A percentile compares a stretch with the other conserved stretches of the same genome.
These are phyloP conservation scores for Sycobia sp. DNA, from an alignment of 1,140 invertebrate genomes.

Conservation along the genomic window DNA sequence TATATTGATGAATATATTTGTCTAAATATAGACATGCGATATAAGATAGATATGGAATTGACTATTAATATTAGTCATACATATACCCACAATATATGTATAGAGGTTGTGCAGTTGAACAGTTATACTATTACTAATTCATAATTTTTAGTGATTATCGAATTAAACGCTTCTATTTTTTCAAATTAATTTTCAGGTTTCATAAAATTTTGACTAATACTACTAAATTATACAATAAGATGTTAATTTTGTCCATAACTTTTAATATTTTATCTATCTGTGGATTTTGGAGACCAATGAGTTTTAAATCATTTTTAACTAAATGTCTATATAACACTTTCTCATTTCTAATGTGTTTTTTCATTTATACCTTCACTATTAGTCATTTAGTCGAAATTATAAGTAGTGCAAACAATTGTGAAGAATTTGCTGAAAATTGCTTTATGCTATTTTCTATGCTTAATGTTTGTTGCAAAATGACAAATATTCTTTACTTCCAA, in stretches of 20 bases:
- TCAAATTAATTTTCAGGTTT: too few relatives aligned
- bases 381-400: conserved; percentile 41
- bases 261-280: conserved; percentile 40
- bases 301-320: conserved; percentile 15
- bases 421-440: conserved; percentile 41
- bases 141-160: too few relatives aligned
- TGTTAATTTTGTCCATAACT: conserved; percentile 39
- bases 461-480: conserved; percentile 43
- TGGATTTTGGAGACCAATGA: conserved; percentile 43
- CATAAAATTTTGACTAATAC: too few relatives aligned
- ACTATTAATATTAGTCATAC: too few relatives aligned
- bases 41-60: too few relatives aligned
- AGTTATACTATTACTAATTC: too few relatives aligned
- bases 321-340: conserved; percentile 35
- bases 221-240: too few relatives aligned
- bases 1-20: too few relatives aligned
- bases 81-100: too few relatives aligned
- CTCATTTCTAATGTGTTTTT: conserved; percentile 35
- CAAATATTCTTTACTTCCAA: conserved; percentile 35
- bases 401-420: conserved; percentile 35
- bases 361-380: conserved; percentile 39
- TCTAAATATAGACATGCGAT: too few relatives aligned
- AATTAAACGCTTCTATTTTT: too few relatives aligned
- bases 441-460: conserved; percentile 45
- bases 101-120: too few relatives aligned